A percentile compares a stretch with the other conserved stretches of the same genome.
Evolutionary conservation across 1,140 invertebrate genomes (phyloP).

Genomic region (Rhagoletis zephyria): DNA sequence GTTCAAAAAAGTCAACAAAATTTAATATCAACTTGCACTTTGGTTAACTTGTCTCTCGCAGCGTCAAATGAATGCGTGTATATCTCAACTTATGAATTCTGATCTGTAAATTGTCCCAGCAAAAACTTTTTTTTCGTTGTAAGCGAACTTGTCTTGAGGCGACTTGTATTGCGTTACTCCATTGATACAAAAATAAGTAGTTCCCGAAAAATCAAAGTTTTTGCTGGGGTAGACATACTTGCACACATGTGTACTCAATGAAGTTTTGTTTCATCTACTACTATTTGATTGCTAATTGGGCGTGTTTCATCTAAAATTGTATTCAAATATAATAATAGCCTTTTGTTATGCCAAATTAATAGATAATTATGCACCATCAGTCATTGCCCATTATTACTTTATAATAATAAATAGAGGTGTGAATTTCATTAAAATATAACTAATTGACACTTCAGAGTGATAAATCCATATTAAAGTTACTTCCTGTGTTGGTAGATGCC

Average conservation of each 20-base stretch:
- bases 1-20: constrained; percentile 5
- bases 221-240: background rate
- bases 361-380: too few relatives aligned
- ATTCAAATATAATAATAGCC: background rate
- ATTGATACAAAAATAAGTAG: too few relatives aligned
- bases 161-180: too few relatives aligned
- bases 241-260: background rate
- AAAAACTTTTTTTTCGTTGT: too few relatives aligned
- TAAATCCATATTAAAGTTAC: too few relatives aligned
- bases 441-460: too few relatives aligned
- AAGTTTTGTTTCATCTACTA: constrained; percentile 29
- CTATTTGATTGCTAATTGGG: background rate
- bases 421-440: too few relatives aligned
- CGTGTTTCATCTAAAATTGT: background rate
- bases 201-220: too few relatives aligned
- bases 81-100: background rate
- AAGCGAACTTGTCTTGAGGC: too few relatives aligned
- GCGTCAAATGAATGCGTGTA: background rate
- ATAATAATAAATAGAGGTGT: too few relatives aligned
- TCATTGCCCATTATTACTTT: too few relatives aligned
- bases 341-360: background rate
- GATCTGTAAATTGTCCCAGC: background rate
- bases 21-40: background rate
- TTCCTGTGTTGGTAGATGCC: too few relatives aligned
- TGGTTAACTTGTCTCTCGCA: background rate